Evolutionary conservation across 2,113 vertebrate genomes (phyloP), one percentile per base, ranked within the genome.

Genomic region (Antechinus stuartii): DNA sequence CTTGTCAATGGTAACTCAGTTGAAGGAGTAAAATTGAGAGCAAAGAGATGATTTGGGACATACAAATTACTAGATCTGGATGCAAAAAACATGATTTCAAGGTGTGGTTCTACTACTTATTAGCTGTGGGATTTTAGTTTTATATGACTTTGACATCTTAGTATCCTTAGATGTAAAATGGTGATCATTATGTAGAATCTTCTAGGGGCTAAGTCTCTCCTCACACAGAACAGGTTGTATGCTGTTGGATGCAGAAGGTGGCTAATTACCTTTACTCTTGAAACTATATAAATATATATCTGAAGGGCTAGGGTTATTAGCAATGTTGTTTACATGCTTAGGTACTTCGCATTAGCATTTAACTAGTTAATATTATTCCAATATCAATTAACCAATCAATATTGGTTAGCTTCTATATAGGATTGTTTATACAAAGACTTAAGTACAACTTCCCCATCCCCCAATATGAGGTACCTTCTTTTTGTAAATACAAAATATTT

Each of bases 11-110:
- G 22, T 92, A 24, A 35, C 56, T n/a, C 26, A 54, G 8, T 91
- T 91, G 93, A 95, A 93, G 53, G 94, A 91, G 97, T 90, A 91
- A 53, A 19, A 27, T 93, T 95, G 89, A 22, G 50, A 94, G 93
- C 91, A 91, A 90, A 93, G 54, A 94, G 89, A 76, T 94, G 57
- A 91, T 92, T 94, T 76, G 68, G 68, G 19, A 42, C 68, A 76
- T 76, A 76, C 42, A 76, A 42, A 76, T 76, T n/a, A 42, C 6
- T 2, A 6, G 19, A 22, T 76, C 42, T 84, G 68, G n/a, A 84
- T 6, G 42, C 68, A 84, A 42, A 42, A 84, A 19, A 42, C 35
- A n/a, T 23, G 19, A 7, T 84, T 22, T 84, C n/a, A 42, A n/a
- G 68, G n/a, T 84, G 6, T 84, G 42, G n/a, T 42, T 84, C 19